Evolutionary conservation across 2,888 invertebrate genomes (phyloP).

Genomic region (Peribatodes rhomboidaria): DNA sequence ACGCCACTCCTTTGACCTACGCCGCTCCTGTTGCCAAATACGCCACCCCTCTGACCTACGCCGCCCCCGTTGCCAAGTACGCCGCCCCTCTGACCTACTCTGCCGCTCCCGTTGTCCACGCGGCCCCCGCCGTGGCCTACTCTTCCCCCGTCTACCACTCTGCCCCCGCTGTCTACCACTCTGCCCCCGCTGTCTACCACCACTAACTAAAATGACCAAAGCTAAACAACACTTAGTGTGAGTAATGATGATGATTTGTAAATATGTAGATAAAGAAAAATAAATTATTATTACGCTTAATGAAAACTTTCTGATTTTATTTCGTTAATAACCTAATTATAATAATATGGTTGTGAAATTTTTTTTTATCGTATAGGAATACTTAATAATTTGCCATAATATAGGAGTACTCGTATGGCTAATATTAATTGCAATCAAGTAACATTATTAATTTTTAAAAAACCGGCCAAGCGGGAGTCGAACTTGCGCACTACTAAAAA

Average conservation of each 20-base stretch:
- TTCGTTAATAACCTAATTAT: not conserved
- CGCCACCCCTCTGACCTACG: conserved; percentile 61
- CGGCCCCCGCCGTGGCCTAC: conserved; percentile 73
- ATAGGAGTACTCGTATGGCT: no score
- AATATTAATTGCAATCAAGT: no score
- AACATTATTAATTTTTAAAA: no score
- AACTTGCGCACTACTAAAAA: no score
- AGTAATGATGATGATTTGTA: conserved; percentile 30
- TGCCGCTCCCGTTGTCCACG: conserved; percentile 60
- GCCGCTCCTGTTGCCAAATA: conserved; percentile 62
- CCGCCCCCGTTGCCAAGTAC: conserved; percentile 63
- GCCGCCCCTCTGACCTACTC: conserved; percentile 66
- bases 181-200: no score
- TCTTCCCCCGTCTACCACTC: conserved; percentile 51
- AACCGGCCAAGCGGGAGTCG: no score
- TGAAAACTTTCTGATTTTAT: not conserved
- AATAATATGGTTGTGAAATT: no score
- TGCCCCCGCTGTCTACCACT: conserved; percentile 57
- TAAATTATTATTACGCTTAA: conserved; percentile 38
- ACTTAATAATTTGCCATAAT: no score
- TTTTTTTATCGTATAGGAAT: no score
- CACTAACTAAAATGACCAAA: conserved; percentile 52
- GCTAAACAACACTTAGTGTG: not conserved
- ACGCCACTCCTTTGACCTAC: no score
- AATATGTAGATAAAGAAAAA: conserved; percentile 28